These are phyloP conservation scores for Hirundo rustica DNA, from an alignment of 2,797 vertebrate species.

Conservation along the genomic window DNA sequence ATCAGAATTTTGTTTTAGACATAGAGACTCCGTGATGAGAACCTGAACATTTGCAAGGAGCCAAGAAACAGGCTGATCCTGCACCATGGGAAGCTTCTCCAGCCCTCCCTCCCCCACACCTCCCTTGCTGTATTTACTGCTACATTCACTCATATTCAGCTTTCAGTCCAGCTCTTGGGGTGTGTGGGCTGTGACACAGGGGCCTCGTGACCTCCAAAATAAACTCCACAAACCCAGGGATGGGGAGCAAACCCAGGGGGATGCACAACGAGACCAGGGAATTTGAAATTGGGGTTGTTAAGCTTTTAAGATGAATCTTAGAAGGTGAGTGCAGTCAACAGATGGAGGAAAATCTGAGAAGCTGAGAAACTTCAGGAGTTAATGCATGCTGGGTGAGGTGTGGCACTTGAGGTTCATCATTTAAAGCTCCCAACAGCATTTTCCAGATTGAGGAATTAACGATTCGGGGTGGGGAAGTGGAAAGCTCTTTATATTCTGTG, in stretches of 20 bases:
- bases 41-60: background rate
- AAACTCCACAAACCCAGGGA: background rate
- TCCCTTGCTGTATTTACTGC: background rate
- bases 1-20: background rate
- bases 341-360: background rate
- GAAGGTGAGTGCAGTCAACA: background rate
- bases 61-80: background rate
- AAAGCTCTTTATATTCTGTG: background rate
- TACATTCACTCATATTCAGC: background rate
- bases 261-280: background rate
- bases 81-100: background rate
- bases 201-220: background rate
- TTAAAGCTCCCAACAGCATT: background rate
- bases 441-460: background rate
- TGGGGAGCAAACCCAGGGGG: background rate
- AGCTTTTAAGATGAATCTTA: background rate
- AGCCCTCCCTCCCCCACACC: background rate
- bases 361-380: background rate
- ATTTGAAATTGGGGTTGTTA: background rate
- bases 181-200: background rate
- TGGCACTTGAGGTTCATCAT: background rate
- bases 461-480: accelerated
- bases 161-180: background rate
- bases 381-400: background rate
- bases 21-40: background rate